These are phyloP conservation scores for Ellobium chinense DNA, from an alignment of 2,888 invertebrate genomes.

Conservation along the genomic window DNA sequence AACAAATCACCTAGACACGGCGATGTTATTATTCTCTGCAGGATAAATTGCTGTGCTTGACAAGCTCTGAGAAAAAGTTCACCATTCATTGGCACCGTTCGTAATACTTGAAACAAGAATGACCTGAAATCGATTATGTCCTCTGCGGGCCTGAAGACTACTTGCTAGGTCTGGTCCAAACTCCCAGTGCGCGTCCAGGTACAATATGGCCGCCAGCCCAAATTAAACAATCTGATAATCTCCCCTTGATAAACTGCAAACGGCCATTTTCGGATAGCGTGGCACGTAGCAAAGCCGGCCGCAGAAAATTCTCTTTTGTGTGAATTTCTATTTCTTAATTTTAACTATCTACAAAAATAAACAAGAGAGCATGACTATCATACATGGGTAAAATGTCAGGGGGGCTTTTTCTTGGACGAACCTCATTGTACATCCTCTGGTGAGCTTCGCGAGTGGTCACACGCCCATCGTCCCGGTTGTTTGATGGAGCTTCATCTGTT, in stretches of 20 bases:
- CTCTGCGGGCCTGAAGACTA: too few relatives aligned
- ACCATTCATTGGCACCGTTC: too few relatives aligned
- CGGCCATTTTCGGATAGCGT: conserved; percentile 6
- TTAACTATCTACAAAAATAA: conserved; percentile 8
- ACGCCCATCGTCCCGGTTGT: neutral
- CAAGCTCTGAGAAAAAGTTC: too few relatives aligned
- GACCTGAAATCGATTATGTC: too few relatives aligned
- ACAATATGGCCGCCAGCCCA: neutral
- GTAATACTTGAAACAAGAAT: too few relatives aligned
- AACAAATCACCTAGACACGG: too few relatives aligned
- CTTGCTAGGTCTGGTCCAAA: too few relatives aligned
- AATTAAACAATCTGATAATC: conserved; percentile 19
- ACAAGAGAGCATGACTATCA: conserved; percentile 1
- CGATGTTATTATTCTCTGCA: too few relatives aligned
- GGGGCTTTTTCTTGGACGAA: neutral
- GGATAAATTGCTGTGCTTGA: too few relatives aligned
- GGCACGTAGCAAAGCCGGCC: neutral
- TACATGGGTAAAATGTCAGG: neutral
- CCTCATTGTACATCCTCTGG: neutral
- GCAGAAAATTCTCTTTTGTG: neutral
- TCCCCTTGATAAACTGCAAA: conserved; percentile 1
- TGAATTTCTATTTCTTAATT: neutral
- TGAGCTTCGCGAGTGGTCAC: neutral
- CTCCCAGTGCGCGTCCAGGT: too few relatives aligned
- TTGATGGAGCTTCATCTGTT: neutral